phyloP scores from a whole-genome alignment of 2,888 invertebrate species.

The Pimpla rufipes region DNA sequence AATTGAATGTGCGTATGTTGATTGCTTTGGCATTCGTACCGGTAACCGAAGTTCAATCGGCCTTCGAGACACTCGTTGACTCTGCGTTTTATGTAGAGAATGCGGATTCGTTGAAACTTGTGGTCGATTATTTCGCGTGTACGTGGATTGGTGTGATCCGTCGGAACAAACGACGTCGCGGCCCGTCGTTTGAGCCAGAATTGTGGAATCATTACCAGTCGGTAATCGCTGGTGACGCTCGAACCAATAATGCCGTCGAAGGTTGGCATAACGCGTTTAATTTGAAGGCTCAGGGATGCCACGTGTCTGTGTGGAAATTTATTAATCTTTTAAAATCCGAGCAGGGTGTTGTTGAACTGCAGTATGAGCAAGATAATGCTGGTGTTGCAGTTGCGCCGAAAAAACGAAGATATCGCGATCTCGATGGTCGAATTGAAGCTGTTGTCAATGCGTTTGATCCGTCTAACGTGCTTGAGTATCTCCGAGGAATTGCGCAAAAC shows the following conservation, averaged over 20 bases:
- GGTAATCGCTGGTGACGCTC: slow-evolving; percentile 6
- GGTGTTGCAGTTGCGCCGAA: slow-evolving; percentile 2
- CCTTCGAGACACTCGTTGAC: neutral
- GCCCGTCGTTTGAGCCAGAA: slow-evolving; percentile 14
- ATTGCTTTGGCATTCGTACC: slow-evolving; percentile 65
- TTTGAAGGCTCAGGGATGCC: slow-evolving; percentile 17
- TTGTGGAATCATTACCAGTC: slow-evolving; percentile 48
- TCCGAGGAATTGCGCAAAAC: slow-evolving; percentile 30
- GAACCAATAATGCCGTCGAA: slow-evolving; percentile 46
- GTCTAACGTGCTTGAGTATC: neutral
- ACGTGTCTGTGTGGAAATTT: slow-evolving; percentile 34
- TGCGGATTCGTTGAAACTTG: neutral
- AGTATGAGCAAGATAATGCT: slow-evolving; percentile 24
- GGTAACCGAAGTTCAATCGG: slow-evolving; percentile 9
- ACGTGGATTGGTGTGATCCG: slow-evolving; percentile 40
- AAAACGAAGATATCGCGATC: slow-evolving; percentile 25
- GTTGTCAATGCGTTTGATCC: slow-evolving; percentile 34
- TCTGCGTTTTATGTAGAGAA: slow-evolving; percentile 13
- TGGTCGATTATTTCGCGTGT: slow-evolving; percentile 37
- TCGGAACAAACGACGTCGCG: slow-evolving; percentile 30
- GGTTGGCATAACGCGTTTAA: slow-evolving; percentile 39
- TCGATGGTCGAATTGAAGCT: slow-evolving; percentile 25
- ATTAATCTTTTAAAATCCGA: slow-evolving; percentile 38
- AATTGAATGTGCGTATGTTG: slow-evolving; percentile 61
- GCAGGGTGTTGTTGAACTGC: slow-evolving; percentile 23